Conservation (phyloP, 2,797 vertebrate species). For the Sebastes melanostomus region DNA sequence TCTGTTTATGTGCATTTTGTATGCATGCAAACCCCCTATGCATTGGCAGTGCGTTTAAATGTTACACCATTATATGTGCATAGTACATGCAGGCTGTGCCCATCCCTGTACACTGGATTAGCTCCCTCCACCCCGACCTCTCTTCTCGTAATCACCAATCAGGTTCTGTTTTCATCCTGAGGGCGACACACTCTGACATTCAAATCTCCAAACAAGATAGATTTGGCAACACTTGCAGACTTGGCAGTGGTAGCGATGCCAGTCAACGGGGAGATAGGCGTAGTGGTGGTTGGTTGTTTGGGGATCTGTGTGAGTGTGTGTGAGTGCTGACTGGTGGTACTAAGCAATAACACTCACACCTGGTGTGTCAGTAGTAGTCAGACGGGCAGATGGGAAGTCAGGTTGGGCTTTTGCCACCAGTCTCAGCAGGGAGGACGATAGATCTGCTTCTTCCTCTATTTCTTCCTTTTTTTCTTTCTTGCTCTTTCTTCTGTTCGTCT, state of each 20-base stretch:
- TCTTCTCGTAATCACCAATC: slow-evolving; percentile 65
- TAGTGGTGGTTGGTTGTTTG: slow-evolving; percentile 18
- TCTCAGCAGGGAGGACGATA: slow-evolving; percentile 2
- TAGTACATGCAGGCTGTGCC: not conserved
- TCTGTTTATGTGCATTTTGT: not conserved
- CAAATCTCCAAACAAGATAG: slow-evolving; percentile 40
- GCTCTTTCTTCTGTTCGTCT: slow-evolving; percentile 3
- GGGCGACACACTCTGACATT: slow-evolving; percentile 29
- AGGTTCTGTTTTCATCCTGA: slow-evolving; percentile 43
- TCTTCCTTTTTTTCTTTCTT: not conserved
- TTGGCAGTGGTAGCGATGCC: slow-evolving; percentile 42
- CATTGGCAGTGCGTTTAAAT: not conserved
- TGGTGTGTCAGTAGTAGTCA: slow-evolving; percentile 62
- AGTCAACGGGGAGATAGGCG: slow-evolving; percentile 28
- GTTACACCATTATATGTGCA: not conserved
- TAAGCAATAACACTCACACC: slow-evolving; percentile 60
- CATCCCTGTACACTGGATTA: slow-evolving; percentile 58
- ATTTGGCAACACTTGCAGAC: slow-evolving; percentile 55
- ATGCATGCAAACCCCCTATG: not conserved
- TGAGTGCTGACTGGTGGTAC: slow-evolving; percentile 50
- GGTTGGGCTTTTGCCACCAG: slow-evolving; percentile 40
- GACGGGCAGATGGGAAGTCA: slow-evolving; percentile 60
- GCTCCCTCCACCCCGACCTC: slow-evolving; percentile 25
- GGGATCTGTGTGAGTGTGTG: slow-evolving; percentile 31
- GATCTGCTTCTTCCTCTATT: slow-evolving; percentile 15